These are phyloP conservation scores for Leptonema lineaticorne DNA, from an alignment of 1,140 invertebrate genomes.

Conservation along the genomic window DNA sequence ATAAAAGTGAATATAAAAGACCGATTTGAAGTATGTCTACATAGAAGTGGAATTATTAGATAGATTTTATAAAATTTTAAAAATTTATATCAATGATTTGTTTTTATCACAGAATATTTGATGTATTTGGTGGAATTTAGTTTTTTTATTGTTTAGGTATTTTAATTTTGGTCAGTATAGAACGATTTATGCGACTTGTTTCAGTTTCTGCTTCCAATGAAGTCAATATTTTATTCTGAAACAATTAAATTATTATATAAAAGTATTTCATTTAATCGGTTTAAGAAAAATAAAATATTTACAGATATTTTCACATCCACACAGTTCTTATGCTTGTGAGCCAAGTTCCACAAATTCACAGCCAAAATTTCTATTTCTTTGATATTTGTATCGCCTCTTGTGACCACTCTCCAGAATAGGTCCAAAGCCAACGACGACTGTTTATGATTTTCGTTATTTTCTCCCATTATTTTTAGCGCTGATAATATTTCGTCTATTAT, in stretches of 20 bases:
- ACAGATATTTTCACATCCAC: conserved; percentile 50
- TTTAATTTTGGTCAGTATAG: not conserved
- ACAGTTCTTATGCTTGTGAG: conserved; percentile 47
- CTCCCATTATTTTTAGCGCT: conserved; percentile 67
- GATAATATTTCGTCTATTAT: conserved; percentile 76
- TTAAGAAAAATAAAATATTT: too few species aligned
- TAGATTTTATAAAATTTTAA: not conserved
- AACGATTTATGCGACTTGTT: not conserved
- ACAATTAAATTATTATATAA: not conserved
- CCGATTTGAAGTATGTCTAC: not conserved
- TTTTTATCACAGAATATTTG: not conserved
- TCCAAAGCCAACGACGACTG: conserved; percentile 72
- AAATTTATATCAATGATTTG: not conserved
- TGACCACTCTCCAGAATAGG: conserved; percentile 70
- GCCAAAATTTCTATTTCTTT: conserved; percentile 64
- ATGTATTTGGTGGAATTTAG: not conserved
- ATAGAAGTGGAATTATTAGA: not conserved
- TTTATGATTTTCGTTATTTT: conserved; percentile 60
- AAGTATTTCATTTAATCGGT: too few species aligned
- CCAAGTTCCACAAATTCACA: conserved; percentile 76
- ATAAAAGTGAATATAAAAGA: not conserved
- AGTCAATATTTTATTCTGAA: conserved; percentile 6
- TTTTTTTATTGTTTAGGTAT: not conserved
- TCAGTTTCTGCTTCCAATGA: not conserved
- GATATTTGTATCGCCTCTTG: conserved; percentile 67